Evolutionary conservation across 2,113 vertebrate genomes (phyloP).

Genomic region (Alethe diademata): DNA sequence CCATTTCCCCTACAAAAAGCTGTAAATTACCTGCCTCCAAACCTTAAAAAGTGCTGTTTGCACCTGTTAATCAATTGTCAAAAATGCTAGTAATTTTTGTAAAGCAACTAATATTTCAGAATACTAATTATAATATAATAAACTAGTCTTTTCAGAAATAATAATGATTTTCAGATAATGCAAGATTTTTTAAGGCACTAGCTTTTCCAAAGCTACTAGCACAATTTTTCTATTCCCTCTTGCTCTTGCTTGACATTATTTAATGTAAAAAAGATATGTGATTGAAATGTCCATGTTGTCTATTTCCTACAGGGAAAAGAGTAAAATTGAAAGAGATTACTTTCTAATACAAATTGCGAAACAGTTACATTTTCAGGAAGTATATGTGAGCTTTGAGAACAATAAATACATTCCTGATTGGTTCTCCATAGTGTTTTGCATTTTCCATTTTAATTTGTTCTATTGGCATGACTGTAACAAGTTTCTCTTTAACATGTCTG

Average conservation of each 20-base stretch:
- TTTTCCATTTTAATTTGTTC: neutral
- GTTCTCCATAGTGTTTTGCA: neutral
- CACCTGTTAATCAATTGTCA: neutral
- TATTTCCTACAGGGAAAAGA: neutral
- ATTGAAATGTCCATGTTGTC: neutral
- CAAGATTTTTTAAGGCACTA: neutral
- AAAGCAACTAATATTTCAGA: neutral
- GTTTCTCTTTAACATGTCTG: neutral
- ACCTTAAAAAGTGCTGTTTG: neutral
- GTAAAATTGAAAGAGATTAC: neutral
- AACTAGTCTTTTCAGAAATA: neutral
- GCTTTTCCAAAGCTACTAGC: neutral
- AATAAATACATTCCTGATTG: neutral
- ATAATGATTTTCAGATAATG: neutral
- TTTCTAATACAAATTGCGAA: neutral
- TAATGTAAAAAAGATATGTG: neutral
- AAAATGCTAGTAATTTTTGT: neutral
- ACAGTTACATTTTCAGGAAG: neutral
- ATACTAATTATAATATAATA: neutral
- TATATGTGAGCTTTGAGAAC: neutral
- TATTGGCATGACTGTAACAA: neutral
- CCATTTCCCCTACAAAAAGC: neutral
- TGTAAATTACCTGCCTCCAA: neutral
- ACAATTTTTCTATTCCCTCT: neutral
- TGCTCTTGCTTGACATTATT: neutral